phyloP scores from a whole-genome alignment of 2,113 vertebrate genomes.

The Lipophrys pholis region DNA sequence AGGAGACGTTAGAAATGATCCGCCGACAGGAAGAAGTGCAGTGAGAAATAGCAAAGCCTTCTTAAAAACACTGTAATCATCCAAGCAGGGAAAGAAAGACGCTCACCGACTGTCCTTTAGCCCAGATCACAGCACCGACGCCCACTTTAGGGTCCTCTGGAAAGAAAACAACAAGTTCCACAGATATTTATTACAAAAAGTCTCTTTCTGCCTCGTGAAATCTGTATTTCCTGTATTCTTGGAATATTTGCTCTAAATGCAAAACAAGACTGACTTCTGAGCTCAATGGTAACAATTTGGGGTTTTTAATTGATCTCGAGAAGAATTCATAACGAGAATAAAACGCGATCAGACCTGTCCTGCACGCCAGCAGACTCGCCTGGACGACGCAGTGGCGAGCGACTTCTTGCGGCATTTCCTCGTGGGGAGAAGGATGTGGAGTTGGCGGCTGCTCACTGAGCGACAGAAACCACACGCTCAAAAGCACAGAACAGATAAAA shows the following conservation, averaged over 20 bases:
- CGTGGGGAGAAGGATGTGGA: neutral
- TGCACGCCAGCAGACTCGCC: constrained; percentile 89
- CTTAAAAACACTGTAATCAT: too few species aligned
- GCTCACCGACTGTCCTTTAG: constrained; percentile 90
- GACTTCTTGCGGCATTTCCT: constrained; percentile 86
- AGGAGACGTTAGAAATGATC: neutral
- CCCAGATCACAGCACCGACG: constrained; percentile 96
- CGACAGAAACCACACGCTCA: neutral
- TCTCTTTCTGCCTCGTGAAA: too few species aligned
- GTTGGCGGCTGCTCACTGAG: constrained; percentile 34
- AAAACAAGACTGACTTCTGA: too few species aligned
- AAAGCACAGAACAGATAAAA: too few species aligned
- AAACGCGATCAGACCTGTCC: constrained; percentile 85
- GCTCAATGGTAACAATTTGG: too few species aligned
- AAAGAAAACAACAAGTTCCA: constrained; percentile 61
- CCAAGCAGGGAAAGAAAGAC: neutral
- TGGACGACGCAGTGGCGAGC: constrained; percentile 93
- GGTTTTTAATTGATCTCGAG: too few species aligned
- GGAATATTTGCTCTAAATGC: too few species aligned
- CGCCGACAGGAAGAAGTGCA: too few species aligned
- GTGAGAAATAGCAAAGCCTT: too few species aligned
- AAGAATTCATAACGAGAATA: too few species aligned
- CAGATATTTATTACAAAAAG: too few species aligned
- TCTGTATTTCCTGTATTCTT: too few species aligned
- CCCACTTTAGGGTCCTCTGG: constrained; percentile 97